A percentile compares a stretch with the other conserved stretches of the same genome.
Evolutionary conservation across 2,113 vertebrate genomes (phyloP).

Genomic region (Platichthys flesus): DNA sequence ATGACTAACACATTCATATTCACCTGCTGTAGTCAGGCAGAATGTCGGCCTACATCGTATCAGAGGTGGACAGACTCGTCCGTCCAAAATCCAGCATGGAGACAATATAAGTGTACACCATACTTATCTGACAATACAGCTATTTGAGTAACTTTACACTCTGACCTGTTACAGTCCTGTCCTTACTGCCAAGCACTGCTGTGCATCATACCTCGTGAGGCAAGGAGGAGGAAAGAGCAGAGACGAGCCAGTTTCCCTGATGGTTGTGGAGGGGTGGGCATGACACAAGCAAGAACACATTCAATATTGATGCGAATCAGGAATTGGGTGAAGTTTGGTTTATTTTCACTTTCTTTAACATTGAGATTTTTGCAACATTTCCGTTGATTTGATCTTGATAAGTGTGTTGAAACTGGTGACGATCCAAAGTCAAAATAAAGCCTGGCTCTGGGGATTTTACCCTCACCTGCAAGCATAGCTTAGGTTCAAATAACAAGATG

Average conservation of each 20-base stretch:
- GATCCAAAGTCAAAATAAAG: too few species aligned
- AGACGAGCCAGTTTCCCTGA: conserved; percentile 3
- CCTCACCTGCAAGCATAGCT: conserved; percentile 1
- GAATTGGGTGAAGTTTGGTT: too few species aligned
- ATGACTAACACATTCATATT: conserved; percentile 18
- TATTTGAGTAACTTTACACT: conserved; percentile 47
- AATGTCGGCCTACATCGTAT: conserved; percentile 8
- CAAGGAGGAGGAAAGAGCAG: not conserved
- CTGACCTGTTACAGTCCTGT: conserved; percentile 63
- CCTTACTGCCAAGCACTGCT: conserved; percentile 44
- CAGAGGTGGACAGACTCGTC: conserved; percentile 30
- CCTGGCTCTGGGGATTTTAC: too few species aligned
- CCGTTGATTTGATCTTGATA: too few species aligned
- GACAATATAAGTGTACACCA: conserved; percentile 7
- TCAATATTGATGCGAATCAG: too few species aligned
- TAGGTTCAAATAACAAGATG: not conserved
- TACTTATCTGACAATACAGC: conserved; percentile 19
- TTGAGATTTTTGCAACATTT: too few species aligned
- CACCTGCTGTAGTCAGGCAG: conserved; percentile 32
- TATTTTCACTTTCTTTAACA: too few species aligned
- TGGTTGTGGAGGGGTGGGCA: too few species aligned
- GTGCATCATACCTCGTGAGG: not conserved
- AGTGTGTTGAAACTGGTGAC: too few species aligned
- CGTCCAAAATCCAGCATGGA: conserved; percentile 19
- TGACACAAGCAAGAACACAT: too few species aligned